Evolutionary conservation across 2,797 vertebrate species (phyloP), one percentile per base, ranked within the genome.

Genomic region (Miichthys miiuy): DNA sequence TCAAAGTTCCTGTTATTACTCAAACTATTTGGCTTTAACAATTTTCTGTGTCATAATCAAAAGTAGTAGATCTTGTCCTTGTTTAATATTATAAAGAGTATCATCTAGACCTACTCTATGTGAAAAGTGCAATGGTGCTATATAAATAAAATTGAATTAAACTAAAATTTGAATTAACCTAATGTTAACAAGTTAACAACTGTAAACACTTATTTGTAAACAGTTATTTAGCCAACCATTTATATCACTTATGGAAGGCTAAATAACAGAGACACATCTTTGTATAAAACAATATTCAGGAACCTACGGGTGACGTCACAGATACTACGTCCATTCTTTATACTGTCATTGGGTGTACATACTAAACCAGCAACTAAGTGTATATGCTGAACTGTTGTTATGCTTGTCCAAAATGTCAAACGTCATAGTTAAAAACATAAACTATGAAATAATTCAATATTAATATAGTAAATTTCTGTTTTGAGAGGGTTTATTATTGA

Each of bases 21-120:
- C 3, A 61, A 14, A 34, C 30, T n/a, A n/a, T 65, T 63, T 56
- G 5, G 58, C 38, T 57, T 18, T 42, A 30, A 42, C 2, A 0
- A 30, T 18, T 25, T 48, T 46, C 9, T 41, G 12, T 41, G 1
- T 67, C 25, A 42, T 79, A 81, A 70, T 34, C 30, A 38, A 6
- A 0, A 0, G 8, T 21, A n/a, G 10, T 48, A 7, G 13, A 1
- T 20, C 21, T 63, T n/a, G 20, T 23, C 20, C 6, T 30, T 0
- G 30, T 34, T 34, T 34, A 34, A 34, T 34, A 34, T 34, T 34
- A 34, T 34, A 34, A 34, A 34, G 30, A 34, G 30, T 34, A 34
- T 34, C 30, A 5, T 34, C 30, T 34, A 7, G 30, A 34, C 30
- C 30, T 34, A 34, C 30, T 34, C 30, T 34, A 34, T 7, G 30